Evolutionary conservation across 2,888 invertebrate genomes (phyloP).

Genomic region (Trachelus tabidus): DNA sequence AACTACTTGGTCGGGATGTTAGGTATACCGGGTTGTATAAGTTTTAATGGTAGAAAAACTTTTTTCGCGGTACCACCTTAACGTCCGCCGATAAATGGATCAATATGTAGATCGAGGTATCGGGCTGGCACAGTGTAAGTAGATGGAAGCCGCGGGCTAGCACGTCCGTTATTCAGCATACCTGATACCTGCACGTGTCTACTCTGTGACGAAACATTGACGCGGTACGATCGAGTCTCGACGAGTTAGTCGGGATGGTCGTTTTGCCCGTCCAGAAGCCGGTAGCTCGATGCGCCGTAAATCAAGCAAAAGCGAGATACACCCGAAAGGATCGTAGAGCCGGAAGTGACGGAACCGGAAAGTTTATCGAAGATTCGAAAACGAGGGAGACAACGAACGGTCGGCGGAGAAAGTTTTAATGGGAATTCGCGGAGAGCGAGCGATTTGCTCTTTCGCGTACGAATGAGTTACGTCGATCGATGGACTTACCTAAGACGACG

Average conservation of each 20-base stretch:
- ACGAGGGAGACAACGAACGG: no score
- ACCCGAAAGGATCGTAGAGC: no score
- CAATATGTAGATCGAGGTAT: constrained; percentile 3
- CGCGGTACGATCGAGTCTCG: neutral
- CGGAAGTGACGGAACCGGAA: no score
- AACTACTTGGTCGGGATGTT: neutral
- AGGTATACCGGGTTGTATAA: neutral
- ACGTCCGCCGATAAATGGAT: neutral
- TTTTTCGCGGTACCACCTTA: neutral
- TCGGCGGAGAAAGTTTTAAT: neutral
- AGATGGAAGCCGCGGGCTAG: constrained; percentile 13
- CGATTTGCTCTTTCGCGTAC: no score
- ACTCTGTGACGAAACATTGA: constrained; percentile 18
- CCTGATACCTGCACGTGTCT: constrained; percentile 22
- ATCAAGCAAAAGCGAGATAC: neutral
- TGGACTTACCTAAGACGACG: neutral
- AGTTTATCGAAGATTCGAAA: neutral
- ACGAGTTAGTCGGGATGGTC: neutral
- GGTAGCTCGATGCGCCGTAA: neutral
- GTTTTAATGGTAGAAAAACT: neutral
- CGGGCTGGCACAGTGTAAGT: constrained; percentile 1
- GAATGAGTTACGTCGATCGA: neutral
- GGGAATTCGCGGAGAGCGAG: no score
- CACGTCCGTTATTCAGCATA: constrained; percentile 22
- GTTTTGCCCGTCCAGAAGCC: neutral